phyloP scores from a whole-genome alignment of 2,113 vertebrate genomes.

The Felis chaus region DNA sequence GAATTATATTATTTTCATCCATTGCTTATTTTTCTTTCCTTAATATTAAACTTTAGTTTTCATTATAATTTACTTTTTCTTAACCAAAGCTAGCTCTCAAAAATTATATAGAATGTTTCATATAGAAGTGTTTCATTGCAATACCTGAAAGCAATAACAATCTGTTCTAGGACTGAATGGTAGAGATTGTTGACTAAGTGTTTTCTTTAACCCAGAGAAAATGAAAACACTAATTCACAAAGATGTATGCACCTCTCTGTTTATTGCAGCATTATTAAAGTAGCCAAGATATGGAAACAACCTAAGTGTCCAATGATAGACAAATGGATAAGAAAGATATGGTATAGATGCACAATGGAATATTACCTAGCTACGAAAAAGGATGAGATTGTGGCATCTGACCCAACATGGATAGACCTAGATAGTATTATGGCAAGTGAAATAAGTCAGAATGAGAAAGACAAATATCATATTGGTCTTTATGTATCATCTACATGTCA shows the following conservation, averaged over 20 bases:
- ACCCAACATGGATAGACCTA: not conserved
- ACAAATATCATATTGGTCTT: not conserved
- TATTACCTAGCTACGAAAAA: not conserved
- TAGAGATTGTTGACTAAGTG: not conserved
- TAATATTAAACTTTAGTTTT: not conserved
- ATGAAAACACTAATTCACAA: not conserved
- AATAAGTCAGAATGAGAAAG: not conserved
- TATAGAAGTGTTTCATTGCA: constrained; percentile 16
- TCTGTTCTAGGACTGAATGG: not conserved
- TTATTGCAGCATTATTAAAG: not conserved
- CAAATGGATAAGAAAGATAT: not conserved
- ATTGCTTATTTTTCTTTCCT: not conserved
- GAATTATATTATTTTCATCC: not conserved
- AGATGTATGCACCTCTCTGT: not conserved
- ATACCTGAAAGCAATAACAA: not conserved
- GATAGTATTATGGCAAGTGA: not conserved
- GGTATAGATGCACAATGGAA: not conserved
- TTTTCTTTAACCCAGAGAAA: not conserved
- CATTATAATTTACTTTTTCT: constrained; percentile 21
- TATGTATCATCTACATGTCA: no score
- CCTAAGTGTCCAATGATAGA: not conserved
- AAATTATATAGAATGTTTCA: not conserved
- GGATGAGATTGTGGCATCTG: not conserved
- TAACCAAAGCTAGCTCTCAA: not conserved
- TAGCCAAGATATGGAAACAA: not conserved